Percentiles rank a stretch among this genome's conserved stretches.
These are phyloP conservation scores for Actias luna DNA, from an alignment of 2,888 invertebrate species.

Conservation along the genomic window DNA sequence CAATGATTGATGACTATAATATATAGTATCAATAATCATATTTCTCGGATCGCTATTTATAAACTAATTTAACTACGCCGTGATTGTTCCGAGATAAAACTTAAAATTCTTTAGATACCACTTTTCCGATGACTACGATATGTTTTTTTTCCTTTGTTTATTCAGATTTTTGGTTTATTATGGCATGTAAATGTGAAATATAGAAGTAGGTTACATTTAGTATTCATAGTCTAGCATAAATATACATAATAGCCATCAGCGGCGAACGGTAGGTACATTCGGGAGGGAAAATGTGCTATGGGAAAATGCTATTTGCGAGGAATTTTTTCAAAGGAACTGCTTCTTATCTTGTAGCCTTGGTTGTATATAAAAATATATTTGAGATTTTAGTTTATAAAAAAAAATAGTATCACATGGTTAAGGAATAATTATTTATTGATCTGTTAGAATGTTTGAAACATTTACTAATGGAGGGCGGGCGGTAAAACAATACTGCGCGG, in stretches of 20 bases:
- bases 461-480: constrained; percentile 67
- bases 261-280: neutral
- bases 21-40: too few relatives aligned
- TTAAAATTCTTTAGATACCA: neutral
- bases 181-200: neutral
- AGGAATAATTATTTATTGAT: constrained; percentile 42
- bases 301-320: too few relatives aligned
- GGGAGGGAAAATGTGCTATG: too few relatives aligned
- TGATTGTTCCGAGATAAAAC: neutral
- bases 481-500: constrained; percentile 68
- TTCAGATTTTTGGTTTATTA: neutral
- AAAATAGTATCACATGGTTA: constrained; percentile 28
- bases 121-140: neutral
- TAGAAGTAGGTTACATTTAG: neutral
- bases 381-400: too few relatives aligned
- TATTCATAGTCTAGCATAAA: neutral
- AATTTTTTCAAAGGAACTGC: neutral
- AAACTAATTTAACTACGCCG: too few relatives aligned
- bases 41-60: too few relatives aligned
- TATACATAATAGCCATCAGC: neutral
- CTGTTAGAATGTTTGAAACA: constrained; percentile 58
- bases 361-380: neutral
- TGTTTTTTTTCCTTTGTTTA: neutral
- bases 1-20: too few relatives aligned
- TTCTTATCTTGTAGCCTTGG: neutral